Conservation (phyloP, 2,797 vertebrate species). For the Vultur gryphus region DNA sequence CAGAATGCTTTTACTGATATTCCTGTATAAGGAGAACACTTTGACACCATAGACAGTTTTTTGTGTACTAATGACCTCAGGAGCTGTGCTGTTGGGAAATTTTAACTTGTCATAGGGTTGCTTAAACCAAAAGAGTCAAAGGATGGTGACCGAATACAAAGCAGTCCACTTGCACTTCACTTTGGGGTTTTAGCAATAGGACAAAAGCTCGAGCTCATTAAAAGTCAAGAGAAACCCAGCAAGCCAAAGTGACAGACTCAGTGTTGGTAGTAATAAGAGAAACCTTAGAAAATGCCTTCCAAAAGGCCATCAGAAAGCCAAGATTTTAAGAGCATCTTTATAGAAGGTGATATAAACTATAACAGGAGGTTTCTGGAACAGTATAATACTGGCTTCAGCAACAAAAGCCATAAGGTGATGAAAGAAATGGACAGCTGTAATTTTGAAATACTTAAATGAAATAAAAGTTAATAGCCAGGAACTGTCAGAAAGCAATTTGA, state of each 20-base stretch:
- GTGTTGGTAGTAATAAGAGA: neutral
- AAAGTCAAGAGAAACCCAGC: neutral
- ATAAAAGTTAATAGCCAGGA: neutral
- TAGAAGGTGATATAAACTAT: neutral
- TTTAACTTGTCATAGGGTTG: neutral
- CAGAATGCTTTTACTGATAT: neutral
- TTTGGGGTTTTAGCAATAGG: neutral
- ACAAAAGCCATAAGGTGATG: neutral
- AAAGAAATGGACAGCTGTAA: conserved; percentile 5
- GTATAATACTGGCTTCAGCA: neutral
- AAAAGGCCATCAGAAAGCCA: neutral
- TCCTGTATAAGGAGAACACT: neutral
- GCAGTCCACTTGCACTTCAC: neutral
- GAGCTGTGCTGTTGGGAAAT: neutral
- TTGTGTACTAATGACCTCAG: neutral
- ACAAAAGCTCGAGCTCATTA: neutral
- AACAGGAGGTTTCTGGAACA: neutral
- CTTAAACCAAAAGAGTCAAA: neutral
- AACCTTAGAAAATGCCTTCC: neutral
- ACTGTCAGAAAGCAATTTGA: neutral
- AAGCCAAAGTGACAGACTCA: neutral
- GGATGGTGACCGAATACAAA: neutral
- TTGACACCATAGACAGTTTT: neutral
- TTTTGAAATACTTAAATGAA: conserved; percentile 1
- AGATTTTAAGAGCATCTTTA: conserved; percentile 26